phyloP scores from a whole-genome alignment of 2,797 vertebrate species.

The Orestias chungarensis region DNA sequence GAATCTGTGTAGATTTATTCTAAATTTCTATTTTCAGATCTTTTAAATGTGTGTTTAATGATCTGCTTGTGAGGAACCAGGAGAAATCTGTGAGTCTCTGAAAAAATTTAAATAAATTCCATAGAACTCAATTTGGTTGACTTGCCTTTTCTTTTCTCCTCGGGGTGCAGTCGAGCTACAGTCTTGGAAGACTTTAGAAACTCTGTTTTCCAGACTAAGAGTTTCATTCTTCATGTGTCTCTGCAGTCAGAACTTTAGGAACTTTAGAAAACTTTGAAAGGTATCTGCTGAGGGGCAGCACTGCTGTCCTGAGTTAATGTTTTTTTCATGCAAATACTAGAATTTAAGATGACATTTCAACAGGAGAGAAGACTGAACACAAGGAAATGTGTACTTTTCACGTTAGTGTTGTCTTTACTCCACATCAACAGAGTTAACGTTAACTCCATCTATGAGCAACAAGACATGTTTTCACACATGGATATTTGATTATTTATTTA shows the following conservation, averaged over 20 bases:
- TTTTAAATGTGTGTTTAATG: conserved; percentile 63
- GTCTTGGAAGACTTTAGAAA: conserved; percentile 16
- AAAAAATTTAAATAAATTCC: conserved; percentile 51
- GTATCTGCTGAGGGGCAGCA: too few species aligned
- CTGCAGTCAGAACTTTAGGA: neutral
- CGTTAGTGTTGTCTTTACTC: too few species aligned
- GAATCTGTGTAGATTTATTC: conserved; percentile 3
- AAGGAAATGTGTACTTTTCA: too few species aligned
- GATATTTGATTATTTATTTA: too few species aligned
- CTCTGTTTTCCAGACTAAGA: neutral
- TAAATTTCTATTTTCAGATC: conserved; percentile 53
- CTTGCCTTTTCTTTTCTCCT: conserved; percentile 15
- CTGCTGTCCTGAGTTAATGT: too few species aligned
- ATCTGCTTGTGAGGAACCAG: conserved; percentile 16
- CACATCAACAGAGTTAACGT: too few species aligned
- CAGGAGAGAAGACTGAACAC: too few species aligned
- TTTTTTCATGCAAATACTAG: too few species aligned
- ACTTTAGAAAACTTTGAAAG: neutral
- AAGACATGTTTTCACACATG: too few species aligned
- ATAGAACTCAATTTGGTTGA: conserved; percentile 42
- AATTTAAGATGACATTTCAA: too few species aligned
- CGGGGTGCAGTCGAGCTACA: conserved; percentile 3
- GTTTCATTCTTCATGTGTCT: neutral
- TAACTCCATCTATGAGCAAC: too few species aligned
- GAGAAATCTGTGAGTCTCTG: conserved; percentile 10